A percentile compares a stretch with the other conserved stretches of the same genome.
phyloP scores from a whole-genome alignment of 2,797 vertebrate genomes.

The Siniperca scherzeri region DNA sequence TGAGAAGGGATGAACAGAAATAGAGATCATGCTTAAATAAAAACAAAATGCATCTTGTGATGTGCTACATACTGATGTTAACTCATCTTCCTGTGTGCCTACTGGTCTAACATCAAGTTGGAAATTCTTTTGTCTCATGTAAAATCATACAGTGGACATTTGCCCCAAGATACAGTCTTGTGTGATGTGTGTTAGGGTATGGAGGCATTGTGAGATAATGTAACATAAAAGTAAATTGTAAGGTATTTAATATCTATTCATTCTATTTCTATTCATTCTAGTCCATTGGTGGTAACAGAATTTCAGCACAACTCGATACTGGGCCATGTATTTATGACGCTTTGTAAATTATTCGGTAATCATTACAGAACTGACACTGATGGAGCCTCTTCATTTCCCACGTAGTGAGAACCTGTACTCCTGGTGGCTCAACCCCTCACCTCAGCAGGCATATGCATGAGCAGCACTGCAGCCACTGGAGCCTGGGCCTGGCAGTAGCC shows the following conservation, averaged over 20 bases:
- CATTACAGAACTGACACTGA: not conserved
- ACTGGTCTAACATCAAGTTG: not conserved
- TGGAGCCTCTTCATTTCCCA: not conserved
- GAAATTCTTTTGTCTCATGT: not conserved
- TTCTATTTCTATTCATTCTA: not conserved
- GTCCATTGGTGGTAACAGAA: not conserved
- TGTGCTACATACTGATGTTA: not conserved
- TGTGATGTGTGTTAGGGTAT: not conserved
- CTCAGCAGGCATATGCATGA: slow-evolving; percentile 98
- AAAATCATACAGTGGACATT: not conserved
- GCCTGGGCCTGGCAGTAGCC: slow-evolving; percentile 96
- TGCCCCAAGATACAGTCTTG: not conserved
- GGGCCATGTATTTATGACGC: not conserved
- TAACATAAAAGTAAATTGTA: not conserved
- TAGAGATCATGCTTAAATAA: not conserved
- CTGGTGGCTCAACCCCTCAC: slow-evolving; percentile 72
- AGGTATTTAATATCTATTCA: no score
- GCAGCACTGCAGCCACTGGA: slow-evolving; percentile 92
- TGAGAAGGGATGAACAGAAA: not conserved
- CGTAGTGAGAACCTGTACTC: not conserved
- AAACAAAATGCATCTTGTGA: not conserved
- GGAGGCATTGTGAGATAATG: not conserved
- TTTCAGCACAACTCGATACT: not conserved
- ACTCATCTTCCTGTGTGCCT: not conserved
- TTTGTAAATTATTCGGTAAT: not conserved